Conservation (phyloP, 2,888 invertebrate genomes). For the Campaea margaritaria region DNA sequence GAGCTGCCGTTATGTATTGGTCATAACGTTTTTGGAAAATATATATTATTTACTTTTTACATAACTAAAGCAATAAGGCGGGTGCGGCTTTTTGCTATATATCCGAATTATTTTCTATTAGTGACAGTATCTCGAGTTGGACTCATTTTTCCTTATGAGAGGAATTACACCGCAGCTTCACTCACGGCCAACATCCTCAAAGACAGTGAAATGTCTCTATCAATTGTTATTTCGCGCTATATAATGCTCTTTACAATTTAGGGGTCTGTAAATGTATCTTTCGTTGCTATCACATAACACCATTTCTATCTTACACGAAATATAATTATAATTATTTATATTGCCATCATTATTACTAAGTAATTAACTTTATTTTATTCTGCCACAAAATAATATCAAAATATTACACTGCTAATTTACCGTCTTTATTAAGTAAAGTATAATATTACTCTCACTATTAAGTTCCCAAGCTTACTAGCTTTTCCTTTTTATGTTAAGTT, state of each 20-base stretch:
- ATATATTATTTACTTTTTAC: too few species aligned
- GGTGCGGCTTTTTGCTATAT: too few species aligned
- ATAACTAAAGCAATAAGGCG: too few species aligned
- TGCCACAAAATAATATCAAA: constrained; percentile 6
- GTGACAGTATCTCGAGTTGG: too few species aligned
- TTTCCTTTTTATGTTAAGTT: constrained; percentile 2
- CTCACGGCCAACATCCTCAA: too few species aligned
- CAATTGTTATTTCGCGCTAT: not conserved
- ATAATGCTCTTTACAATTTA: not conserved
- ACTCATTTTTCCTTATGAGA: too few species aligned
- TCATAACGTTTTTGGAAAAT: too few species aligned
- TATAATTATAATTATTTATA: too few species aligned
- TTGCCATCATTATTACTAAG: too few species aligned
- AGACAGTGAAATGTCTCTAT: not conserved
- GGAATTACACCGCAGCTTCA: too few species aligned
- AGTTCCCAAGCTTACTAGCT: constrained; percentile 22
- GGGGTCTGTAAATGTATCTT: not conserved
- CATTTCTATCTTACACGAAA: not conserved
- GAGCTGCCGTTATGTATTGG: too few species aligned
- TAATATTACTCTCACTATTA: constrained; percentile 16
- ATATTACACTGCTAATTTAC: constrained; percentile 1
- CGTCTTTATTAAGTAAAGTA: not conserved
- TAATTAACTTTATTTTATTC: not conserved
- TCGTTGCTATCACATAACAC: not conserved
- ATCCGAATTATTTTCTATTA: too few species aligned